Conservation (phyloP, 2,888 invertebrate species). For the Lepidocyrtoides sp. region DNA sequence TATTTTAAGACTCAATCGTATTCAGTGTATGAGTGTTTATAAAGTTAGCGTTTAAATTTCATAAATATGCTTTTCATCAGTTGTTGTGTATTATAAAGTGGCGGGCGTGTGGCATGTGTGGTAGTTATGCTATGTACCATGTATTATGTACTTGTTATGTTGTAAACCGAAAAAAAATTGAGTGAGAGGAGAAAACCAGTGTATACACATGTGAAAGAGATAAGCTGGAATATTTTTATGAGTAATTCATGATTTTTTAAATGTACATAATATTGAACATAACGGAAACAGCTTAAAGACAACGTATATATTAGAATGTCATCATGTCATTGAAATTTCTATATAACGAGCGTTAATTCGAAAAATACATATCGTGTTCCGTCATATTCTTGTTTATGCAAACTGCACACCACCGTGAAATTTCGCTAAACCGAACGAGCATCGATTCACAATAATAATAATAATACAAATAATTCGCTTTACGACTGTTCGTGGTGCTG, state of each 20-base stretch:
- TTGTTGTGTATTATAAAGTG: constrained; percentile 1
- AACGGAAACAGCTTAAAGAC: neutral
- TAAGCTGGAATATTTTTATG: constrained; percentile 60
- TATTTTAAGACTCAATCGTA: constrained; percentile 69
- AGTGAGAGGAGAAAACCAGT: neutral
- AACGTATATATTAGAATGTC: neutral
- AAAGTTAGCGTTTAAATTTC: constrained; percentile 14
- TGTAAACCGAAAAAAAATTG: neutral
- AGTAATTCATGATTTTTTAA: constrained; percentile 26
- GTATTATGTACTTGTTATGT: too few relatives aligned
- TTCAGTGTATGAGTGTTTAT: constrained; percentile 4
- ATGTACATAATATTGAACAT: neutral
- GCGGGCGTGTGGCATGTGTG: constrained; percentile 23
- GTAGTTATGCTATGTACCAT: too few relatives aligned
- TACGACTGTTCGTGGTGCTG: too few relatives aligned
- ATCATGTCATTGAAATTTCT: constrained; percentile 19
- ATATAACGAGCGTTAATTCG: neutral
- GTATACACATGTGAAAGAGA: constrained; percentile 1
- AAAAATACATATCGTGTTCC: neutral
- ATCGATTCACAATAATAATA: too few relatives aligned
- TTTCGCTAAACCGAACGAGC: too few relatives aligned
- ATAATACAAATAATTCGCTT: too few relatives aligned
- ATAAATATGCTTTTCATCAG: constrained; percentile 24
- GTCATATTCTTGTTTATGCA: neutral
- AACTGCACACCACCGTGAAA: constrained; percentile 1